Evolutionary conservation across 2,888 invertebrate genomes (phyloP).

Genomic region (Merodon equestris): DNA sequence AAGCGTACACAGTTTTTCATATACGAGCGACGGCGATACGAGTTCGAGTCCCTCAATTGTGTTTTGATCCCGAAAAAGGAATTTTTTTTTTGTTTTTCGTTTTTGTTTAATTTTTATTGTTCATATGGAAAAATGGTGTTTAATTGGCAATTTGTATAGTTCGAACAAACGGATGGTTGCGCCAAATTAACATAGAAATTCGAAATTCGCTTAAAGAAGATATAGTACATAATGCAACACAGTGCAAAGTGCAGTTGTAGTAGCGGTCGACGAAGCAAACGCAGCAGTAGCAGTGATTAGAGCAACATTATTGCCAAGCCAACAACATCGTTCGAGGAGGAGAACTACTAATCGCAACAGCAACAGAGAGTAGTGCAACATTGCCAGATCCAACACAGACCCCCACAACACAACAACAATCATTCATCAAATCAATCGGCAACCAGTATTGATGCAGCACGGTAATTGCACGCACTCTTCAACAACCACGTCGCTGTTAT

Average conservation of each 20-base stretch:
- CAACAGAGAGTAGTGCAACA: slow-evolving; percentile 67
- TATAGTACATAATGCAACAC: slow-evolving; percentile 54
- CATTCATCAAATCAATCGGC: slow-evolving; percentile 68
- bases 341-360: slow-evolving; percentile 14
- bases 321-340: slow-evolving; percentile 3
- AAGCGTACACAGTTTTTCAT: slow-evolving; percentile 64
- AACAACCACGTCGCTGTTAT: slow-evolving; percentile 73
- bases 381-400: slow-evolving; percentile 16
- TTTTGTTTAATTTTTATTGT: slow-evolving; percentile 14
- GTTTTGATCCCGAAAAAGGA: too few relatives aligned
- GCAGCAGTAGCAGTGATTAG: slow-evolving; percentile 38
- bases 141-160: slow-evolving; percentile 68
- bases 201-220: slow-evolving; percentile 34
- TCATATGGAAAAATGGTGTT: too few relatives aligned
- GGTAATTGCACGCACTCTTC: slow-evolving; percentile 65
- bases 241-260: slow-evolving; percentile 61
- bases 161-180: slow-evolving; percentile 66
- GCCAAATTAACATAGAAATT: slow-evolving; percentile 43
- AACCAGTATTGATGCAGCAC: slow-evolving; percentile 68
- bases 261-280: slow-evolving; percentile 21
- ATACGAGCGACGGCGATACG: slow-evolving; percentile 68
- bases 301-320: slow-evolving; percentile 41
- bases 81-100: slow-evolving; percentile 38
- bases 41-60: slow-evolving; percentile 56
- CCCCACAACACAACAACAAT: slow-evolving; percentile 42